Evolutionary conservation across 1,140 invertebrate species (phyloP).

Genomic region (Marisa cornuarietis): DNA sequence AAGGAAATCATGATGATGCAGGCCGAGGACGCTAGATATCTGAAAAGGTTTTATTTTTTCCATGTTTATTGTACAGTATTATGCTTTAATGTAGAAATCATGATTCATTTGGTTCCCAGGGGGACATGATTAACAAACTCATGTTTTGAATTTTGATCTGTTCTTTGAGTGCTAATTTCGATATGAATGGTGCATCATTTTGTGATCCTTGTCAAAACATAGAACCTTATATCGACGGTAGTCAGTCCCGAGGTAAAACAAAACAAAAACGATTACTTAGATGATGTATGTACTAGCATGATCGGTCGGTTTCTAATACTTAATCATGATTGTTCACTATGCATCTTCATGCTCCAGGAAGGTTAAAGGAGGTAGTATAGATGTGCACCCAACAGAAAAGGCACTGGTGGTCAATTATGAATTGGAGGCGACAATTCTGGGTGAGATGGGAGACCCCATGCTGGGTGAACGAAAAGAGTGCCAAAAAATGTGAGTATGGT

Average conservation of each 20-base stretch:
- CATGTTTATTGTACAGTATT: background rate
- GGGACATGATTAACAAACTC: no score
- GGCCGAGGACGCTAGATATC: slow-evolving; percentile 56
- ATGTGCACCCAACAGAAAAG: slow-evolving; percentile 90
- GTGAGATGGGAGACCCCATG: slow-evolving; percentile 84
- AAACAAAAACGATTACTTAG: no score
- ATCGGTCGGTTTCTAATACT: background rate
- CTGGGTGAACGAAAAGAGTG: slow-evolving; percentile 84
- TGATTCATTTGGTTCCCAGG: no score
- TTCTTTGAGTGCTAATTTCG: no score
- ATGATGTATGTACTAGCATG: no score
- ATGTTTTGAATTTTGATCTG: no score
- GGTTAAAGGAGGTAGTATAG: slow-evolving; percentile 83
- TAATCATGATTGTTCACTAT: slow-evolving; percentile 7
- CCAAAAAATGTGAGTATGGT: slow-evolving; percentile 67
- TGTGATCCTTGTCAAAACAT: no score
- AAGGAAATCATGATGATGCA: slow-evolving; percentile 40
- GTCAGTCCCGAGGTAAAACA: no score
- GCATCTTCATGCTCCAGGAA: slow-evolving; percentile 69
- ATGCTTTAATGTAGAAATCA: background rate
- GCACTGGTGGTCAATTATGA: slow-evolving; percentile 91
- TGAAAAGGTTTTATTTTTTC: slow-evolving; percentile 48
- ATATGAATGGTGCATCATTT: no score
- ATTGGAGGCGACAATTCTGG: slow-evolving; percentile 85
- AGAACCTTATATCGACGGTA: no score